Evolutionary conservation across 2,797 vertebrate species (phyloP), one percentile per base, ranked within the genome.

Genomic region (Sebastes paucispinis): DNA sequence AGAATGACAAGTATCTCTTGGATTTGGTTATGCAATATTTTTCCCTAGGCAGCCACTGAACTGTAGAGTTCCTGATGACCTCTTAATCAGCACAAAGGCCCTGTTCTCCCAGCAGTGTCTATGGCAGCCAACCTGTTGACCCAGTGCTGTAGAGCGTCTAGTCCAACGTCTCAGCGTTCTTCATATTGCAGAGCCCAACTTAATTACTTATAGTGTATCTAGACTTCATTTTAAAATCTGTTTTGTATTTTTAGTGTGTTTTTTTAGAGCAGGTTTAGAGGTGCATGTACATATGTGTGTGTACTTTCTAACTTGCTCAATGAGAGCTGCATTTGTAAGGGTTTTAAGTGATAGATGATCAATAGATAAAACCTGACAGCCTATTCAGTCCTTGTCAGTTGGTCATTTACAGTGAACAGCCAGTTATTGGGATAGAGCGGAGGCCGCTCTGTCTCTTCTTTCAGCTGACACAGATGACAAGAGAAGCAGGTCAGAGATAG

Each of bases 401-500:
- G 59, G 34, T 86, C 62, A 73, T 80, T 86, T 79, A 75, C 55
- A 58, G 57, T 69, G 16, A 80, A 58, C 6, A 14, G 63, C 7
- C n/a, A 76, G 60, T 75, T 76, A 70, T 52, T 73, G 36, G 20
- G 32, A 69, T 47, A 65, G 63, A 73, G 64, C 31, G 20, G 57
- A 68, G 25, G 55, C 63, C 62, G 24, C 81, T 77, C 39, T 66
- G 32, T 80, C 66, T 81, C 60, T 50, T 86, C 63, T 81, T 85
- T 87, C 55, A 57, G 77, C 64, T 67, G 73, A 87, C 84, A 87
- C 75, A 81, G 54, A 73, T 74, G 89, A 88, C 69, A 75, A 81
- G 83, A 80, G 86, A 90, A 90, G 88, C 88, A 27, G 85, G 87
- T 89, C 83, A 80, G 80, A 58, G 76, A 84, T 80, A 67, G 87